Percentiles rank a stretch among this genome's conserved stretches.
Conservation (phyloP, 2,797 vertebrate genomes). For the Malacoctenus gilli region DNA sequence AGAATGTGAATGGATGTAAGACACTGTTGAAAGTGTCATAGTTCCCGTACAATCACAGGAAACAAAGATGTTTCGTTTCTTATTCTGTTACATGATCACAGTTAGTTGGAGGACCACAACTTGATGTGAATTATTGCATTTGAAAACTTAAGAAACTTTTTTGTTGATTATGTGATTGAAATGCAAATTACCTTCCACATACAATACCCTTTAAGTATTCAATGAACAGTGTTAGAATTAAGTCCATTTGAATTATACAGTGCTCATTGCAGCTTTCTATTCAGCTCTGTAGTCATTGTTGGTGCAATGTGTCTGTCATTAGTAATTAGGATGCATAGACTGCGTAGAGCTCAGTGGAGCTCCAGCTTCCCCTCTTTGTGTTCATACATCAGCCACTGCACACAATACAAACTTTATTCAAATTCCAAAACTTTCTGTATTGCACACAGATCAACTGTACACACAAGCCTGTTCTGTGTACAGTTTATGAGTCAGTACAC, state of each 20-base stretch:
- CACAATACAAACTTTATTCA: slow-evolving; percentile 60
- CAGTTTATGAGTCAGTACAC: slow-evolving; percentile 35
- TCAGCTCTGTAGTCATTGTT: slow-evolving; percentile 9
- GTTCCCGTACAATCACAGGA: too few relatives aligned
- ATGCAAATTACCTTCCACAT: slow-evolving; percentile 1
- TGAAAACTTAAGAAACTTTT: background rate
- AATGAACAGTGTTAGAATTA: too few relatives aligned
- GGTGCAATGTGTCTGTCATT: slow-evolving; percentile 40
- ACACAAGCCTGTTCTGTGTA: slow-evolving; percentile 11
- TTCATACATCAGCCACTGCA: slow-evolving; percentile 36
- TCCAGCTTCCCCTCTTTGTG: slow-evolving; percentile 17
- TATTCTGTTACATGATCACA: background rate
- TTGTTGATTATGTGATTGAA: background rate
- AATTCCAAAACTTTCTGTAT: slow-evolving; percentile 51
- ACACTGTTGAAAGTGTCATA: too few relatives aligned
- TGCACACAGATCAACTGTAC: slow-evolving; percentile 52
- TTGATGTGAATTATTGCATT: background rate
- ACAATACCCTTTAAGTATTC: background rate
- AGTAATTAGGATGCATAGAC: slow-evolving; percentile 20
- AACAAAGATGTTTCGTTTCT: too few relatives aligned
- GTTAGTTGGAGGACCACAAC: background rate
- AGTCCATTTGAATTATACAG: too few relatives aligned
- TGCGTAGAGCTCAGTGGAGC: slow-evolving; percentile 11
- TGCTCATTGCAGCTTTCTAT: slow-evolving; percentile 1
- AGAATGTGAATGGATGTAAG: too few relatives aligned